Percentiles rank a stretch among this genome's conserved stretches.
Conservation (phyloP, 2,113 vertebrate species). For the Ageneiosus marmoratus region DNA sequence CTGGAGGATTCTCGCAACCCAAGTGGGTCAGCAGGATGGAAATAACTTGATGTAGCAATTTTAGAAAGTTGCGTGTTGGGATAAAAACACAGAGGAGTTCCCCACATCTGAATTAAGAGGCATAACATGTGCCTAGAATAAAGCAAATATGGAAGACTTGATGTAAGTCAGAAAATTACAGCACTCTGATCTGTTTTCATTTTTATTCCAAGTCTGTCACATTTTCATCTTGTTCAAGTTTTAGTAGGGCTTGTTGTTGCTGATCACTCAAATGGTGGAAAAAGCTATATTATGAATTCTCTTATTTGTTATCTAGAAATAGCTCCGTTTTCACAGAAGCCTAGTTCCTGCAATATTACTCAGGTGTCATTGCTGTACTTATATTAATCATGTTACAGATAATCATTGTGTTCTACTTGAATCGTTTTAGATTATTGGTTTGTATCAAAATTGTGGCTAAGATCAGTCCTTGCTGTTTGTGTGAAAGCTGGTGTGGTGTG, state of each 20-base stretch:
- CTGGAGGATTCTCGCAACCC: constrained; percentile 19
- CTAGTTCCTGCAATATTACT: not conserved
- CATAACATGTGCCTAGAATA: not conserved
- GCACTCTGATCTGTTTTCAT: not conserved
- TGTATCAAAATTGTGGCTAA: not conserved
- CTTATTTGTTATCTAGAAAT: not conserved
- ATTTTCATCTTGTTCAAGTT: not conserved
- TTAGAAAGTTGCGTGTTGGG: constrained; percentile 12
- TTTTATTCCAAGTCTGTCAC: not conserved
- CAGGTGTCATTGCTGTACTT: not conserved
- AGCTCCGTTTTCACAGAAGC: not conserved
- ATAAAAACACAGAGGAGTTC: not conserved
- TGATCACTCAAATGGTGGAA: not conserved
- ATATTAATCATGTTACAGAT: not conserved
- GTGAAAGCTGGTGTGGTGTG: constrained; percentile 5
- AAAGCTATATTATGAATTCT: not conserved
- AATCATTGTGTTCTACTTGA: not conserved
- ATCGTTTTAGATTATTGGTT: not conserved
- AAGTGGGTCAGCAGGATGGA: constrained; percentile 30
- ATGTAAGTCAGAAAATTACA: not conserved
- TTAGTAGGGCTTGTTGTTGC: not conserved
- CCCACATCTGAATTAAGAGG: not conserved
- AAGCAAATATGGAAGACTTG: not conserved
- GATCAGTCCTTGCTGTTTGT: not conserved
- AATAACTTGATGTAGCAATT: constrained; percentile 26